Percentiles rank a stretch among this genome's conserved stretches.
Conservation (phyloP, 37 sponge, comb jelly and placozoan genomes). For the Axinella damicornis region DNA sequence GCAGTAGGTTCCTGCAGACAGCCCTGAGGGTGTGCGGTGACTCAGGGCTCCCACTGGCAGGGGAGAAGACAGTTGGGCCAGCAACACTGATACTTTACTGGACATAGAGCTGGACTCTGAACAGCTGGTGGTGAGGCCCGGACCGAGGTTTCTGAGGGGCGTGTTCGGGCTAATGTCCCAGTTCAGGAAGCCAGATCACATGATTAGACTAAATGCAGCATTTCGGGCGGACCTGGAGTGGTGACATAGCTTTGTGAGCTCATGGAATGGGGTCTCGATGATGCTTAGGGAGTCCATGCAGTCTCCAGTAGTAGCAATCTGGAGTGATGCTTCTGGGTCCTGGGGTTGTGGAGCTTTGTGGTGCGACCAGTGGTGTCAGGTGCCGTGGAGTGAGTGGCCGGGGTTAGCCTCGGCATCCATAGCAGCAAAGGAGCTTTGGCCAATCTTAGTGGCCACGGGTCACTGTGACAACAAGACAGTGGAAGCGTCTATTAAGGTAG, state of each 20-base stretch:
- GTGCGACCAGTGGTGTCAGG: slow-evolving; percentile 10
- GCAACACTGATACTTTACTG: no score
- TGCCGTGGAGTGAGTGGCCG: no score
- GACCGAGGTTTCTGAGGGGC: slow-evolving; percentile 16
- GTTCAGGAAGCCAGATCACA: slow-evolving; percentile 10
- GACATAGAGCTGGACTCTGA: slow-evolving; percentile 11
- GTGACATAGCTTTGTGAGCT: no score
- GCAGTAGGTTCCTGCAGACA: background rate
- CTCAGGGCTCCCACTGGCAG: no score
- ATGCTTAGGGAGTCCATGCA: background rate
- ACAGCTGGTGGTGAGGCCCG: slow-evolving; percentile 1
- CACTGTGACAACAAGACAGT: slow-evolving; percentile 16
- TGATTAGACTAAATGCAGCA: slow-evolving; percentile 13
- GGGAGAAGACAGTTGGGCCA: no score
- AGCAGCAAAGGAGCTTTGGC: slow-evolving; percentile 4
- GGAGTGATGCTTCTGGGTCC: slow-evolving; percentile 21
- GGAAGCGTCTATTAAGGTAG: background rate
- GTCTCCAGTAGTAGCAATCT: background rate
- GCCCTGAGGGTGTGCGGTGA: no score
- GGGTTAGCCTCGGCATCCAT: slow-evolving; percentile 2
- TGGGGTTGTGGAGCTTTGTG: slow-evolving; percentile 33
- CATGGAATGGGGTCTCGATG: slow-evolving; percentile 28
- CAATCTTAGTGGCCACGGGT: slow-evolving; percentile 3
- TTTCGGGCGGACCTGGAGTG: no score
- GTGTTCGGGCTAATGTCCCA: slow-evolving; percentile 5